Percentiles rank a stretch among this genome's conserved stretches.
Evolutionary conservation across 2,797 vertebrate genomes (phyloP).

Genomic region (Toxotes lorentzi): DNA sequence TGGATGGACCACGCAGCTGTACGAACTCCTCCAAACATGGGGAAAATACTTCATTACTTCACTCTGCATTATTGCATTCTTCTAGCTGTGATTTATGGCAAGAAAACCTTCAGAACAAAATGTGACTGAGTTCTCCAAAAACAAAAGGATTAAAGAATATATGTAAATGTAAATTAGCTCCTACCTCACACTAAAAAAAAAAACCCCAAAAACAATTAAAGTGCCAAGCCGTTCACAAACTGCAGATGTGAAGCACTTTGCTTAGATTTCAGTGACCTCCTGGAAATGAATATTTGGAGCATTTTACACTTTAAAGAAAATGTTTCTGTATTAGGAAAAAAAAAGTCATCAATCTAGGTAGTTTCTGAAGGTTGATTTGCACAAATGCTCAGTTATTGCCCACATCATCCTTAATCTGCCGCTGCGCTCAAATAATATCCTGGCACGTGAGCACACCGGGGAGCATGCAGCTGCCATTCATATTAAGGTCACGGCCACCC

Average conservation of each 20-base stretch:
- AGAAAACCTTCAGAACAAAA: neutral
- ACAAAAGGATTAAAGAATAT: conserved; percentile 28
- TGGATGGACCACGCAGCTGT: conserved; percentile 13
- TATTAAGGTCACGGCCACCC: conserved; percentile 72
- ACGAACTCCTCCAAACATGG: conserved; percentile 18
- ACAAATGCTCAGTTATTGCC: conserved; percentile 51
- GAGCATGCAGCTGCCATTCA: conserved; percentile 55
- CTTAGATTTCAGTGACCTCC: conserved; percentile 42
- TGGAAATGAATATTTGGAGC: conserved; percentile 36
- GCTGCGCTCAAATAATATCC: conserved; percentile 46
- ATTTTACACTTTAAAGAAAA: conserved; percentile 46
- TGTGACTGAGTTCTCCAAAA: conserved; percentile 19
- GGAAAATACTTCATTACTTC: neutral
- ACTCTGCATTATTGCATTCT: neutral
- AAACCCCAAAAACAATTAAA: neutral
- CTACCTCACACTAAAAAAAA: neutral
- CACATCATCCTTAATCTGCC: conserved; percentile 53
- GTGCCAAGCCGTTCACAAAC: neutral
- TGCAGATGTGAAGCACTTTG: conserved; percentile 42
- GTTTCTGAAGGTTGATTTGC: conserved; percentile 22
- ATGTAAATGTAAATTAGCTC: conserved; percentile 12
- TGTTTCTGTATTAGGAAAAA: conserved; percentile 13
- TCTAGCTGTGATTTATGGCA: conserved; percentile 10
- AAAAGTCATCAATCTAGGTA: neutral
- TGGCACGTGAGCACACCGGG: conserved; percentile 27